These are phyloP conservation scores for Polyommatus iphigenia DNA, from an alignment of 2,888 invertebrate species.

Conservation along the genomic window DNA sequence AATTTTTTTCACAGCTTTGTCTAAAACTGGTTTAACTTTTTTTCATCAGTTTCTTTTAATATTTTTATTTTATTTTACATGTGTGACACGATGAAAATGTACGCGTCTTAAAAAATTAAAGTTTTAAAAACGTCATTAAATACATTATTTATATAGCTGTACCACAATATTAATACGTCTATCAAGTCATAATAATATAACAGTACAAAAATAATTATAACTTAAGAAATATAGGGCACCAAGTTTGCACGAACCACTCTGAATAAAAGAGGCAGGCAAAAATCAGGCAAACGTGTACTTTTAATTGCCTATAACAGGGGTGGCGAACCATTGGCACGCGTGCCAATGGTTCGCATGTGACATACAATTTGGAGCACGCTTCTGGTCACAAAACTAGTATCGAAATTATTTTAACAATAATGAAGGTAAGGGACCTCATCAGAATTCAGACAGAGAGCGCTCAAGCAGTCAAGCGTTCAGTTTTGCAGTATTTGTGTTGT, in stretches of 20 bases:
- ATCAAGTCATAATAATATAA: not conserved
- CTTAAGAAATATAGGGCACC: not conserved
- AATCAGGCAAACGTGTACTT: slow-evolving; percentile 17
- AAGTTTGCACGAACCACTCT: not conserved
- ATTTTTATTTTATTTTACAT: not conserved
- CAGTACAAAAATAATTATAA: not conserved
- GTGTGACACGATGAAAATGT: not conserved
- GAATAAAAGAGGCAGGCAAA: not conserved
- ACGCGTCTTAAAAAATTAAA: too few relatives aligned
- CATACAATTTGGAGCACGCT: too few relatives aligned
- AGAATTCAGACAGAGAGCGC: too few relatives aligned
- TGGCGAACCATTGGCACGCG: too few relatives aligned
- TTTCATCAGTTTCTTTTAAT: not conserved
- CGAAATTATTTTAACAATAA: too few relatives aligned
- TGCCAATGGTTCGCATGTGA: too few relatives aligned
- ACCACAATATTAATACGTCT: not conserved
- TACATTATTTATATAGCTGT: too few relatives aligned
- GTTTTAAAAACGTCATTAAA: too few relatives aligned
- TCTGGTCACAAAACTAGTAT: too few relatives aligned
- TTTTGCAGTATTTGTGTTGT: too few relatives aligned
- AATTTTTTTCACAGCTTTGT: not conserved
- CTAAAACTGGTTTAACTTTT: not conserved
- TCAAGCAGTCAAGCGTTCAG: too few relatives aligned
- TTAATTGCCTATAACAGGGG: slow-evolving; percentile 10
- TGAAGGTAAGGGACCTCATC: too few relatives aligned